Conservation (phyloP, 2,888 invertebrate genomes). For the Digitonthophagus gazella region DNA sequence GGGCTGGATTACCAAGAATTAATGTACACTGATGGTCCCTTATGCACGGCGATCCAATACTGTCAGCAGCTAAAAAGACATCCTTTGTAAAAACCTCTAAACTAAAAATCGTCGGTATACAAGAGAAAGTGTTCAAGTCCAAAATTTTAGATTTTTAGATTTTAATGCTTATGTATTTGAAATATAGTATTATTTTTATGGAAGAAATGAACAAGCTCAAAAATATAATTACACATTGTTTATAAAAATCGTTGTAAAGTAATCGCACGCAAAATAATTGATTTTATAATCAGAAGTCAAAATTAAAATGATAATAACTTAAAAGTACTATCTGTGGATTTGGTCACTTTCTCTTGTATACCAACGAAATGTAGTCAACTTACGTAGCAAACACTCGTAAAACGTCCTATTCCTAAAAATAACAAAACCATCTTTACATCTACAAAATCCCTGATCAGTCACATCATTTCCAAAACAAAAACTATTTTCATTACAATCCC, state of each 20-base stretch:
- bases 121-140: not conserved
- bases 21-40: slow-evolving; percentile 44
- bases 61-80: slow-evolving; percentile 38
- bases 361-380: too few species aligned
- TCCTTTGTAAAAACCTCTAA: not conserved
- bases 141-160: too few species aligned
- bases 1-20: slow-evolving; percentile 37
- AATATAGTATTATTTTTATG: too few species aligned
- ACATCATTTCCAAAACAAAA: slow-evolving; percentile 45
- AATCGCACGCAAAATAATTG: too few species aligned
- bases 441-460: slow-evolving; percentile 43
- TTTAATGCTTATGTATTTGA: too few species aligned
- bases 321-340: too few species aligned
- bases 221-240: too few species aligned
- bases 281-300: too few species aligned
- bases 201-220: too few species aligned
- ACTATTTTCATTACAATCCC: slow-evolving; percentile 43
- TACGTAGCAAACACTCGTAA: slow-evolving; percentile 50
- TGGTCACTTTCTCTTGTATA: too few species aligned
- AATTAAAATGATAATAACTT: too few species aligned
- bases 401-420: slow-evolving; percentile 46
- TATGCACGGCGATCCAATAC: slow-evolving; percentile 40
- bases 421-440: slow-evolving; percentile 48
- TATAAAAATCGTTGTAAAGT: too few species aligned
- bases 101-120: slow-evolving; percentile 2